Conservation (phyloP, 2,888 invertebrate species). For the Drosophila parthenogenetica region DNA sequence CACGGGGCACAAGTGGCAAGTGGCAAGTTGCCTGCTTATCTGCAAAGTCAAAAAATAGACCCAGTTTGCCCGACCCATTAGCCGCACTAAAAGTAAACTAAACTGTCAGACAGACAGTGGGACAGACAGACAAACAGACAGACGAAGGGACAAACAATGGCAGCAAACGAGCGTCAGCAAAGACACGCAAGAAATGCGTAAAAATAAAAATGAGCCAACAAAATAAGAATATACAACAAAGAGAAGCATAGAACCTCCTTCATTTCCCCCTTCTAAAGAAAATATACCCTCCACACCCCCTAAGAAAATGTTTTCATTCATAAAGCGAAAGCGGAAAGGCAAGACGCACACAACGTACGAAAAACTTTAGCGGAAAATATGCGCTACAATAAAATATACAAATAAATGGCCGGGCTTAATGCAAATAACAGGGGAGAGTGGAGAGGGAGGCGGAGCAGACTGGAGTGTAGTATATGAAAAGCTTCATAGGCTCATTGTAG, state of each 20-base stretch:
- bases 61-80: constrained; percentile 42
- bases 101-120: constrained; percentile 37
- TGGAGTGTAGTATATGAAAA: background rate
- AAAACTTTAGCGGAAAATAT: constrained; percentile 77
- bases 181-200: constrained; percentile 78
- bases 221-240: constrained; percentile 17
- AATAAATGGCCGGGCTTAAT: constrained; percentile 75
- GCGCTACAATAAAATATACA: constrained; percentile 77
- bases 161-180: constrained; percentile 25
- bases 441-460: background rate
- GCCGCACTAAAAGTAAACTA: constrained; percentile 62
- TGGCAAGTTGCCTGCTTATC: constrained; percentile 55
- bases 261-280: constrained; percentile 9
- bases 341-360: constrained; percentile 32
- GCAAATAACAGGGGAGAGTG: constrained; percentile 61
- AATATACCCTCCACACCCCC: constrained; percentile 15
- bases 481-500: constrained; percentile 17
- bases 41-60: constrained; percentile 52
- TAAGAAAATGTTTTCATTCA: constrained; percentile 64
- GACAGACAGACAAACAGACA: constrained; percentile 13
- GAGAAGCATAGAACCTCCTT: constrained; percentile 54
- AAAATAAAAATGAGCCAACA: constrained; percentile 74
- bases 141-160: constrained; percentile 22
- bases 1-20: constrained; percentile 65
- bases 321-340: constrained; percentile 52